Evolutionary conservation across 2,797 vertebrate species (phyloP).

Genomic region (Valencia hispanica): DNA sequence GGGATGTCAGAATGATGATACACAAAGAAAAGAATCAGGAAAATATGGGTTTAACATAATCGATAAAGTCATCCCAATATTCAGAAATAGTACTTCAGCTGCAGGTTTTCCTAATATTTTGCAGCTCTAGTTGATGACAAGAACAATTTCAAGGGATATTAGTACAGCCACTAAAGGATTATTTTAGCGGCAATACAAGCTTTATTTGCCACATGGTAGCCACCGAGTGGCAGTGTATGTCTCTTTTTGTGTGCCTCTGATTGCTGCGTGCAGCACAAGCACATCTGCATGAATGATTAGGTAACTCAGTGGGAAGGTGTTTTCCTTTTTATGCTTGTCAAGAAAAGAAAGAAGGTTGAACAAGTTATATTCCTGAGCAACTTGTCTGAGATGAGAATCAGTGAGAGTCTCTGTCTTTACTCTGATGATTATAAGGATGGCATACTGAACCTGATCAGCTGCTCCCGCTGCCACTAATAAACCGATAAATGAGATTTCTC

Average conservation of each 20-base stretch:
- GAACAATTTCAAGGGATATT: not conserved
- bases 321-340: constrained; percentile 20
- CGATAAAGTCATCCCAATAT: not conserved
- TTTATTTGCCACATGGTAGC: constrained; percentile 26
- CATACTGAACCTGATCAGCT: constrained; percentile 30
- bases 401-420: constrained; percentile 17
- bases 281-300: constrained; percentile 13
- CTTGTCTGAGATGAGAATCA: constrained; percentile 23
- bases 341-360: constrained; percentile 2
- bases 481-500: constrained; percentile 31
- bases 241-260: constrained; percentile 20
- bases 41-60: not conserved
- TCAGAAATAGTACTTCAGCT: not conserved
- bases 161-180: constrained; percentile 23
- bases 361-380: constrained; percentile 20
- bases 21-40: not conserved
- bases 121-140: not conserved
- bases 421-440: constrained; percentile 32
- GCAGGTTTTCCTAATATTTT: not conserved
- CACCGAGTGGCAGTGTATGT: constrained; percentile 61
- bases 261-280: constrained; percentile 13
- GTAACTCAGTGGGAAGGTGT: constrained; percentile 27
- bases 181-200: constrained; percentile 21
- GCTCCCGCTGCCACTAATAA: constrained; percentile 1
- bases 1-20: not conserved